Evolutionary conservation across 1,140 invertebrate species (phyloP).

Genomic region (Cydia pomonella): DNA sequence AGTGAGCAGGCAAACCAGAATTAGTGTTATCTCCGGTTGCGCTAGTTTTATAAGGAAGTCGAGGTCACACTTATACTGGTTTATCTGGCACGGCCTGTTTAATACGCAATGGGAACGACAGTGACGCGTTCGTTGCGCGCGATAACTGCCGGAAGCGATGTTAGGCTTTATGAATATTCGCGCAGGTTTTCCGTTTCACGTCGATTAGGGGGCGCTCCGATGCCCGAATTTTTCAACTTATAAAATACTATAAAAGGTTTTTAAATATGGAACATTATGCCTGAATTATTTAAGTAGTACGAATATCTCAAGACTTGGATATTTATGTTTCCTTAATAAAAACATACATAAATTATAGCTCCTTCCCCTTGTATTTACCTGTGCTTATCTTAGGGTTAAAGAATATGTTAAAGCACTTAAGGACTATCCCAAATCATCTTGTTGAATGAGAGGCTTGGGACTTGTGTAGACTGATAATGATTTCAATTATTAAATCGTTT

Average conservation of each 20-base stretch:
- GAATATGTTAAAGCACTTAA: no score
- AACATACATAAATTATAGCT: no score
- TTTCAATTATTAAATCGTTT: no score
- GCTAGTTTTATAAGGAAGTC: neutral
- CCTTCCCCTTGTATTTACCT: no score
- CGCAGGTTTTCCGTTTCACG: conserved; percentile 39
- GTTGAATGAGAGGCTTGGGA: no score
- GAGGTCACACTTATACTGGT: neutral
- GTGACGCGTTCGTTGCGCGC: conserved; percentile 40
- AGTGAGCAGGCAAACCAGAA: neutral
- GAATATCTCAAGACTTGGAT: neutral
- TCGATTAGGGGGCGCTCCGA: conserved; percentile 44
- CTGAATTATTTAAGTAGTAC: neutral
- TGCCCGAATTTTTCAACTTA: conserved; percentile 36
- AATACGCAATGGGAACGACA: conserved; percentile 33
- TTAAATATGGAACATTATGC: neutral
- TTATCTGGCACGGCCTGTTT: neutral
- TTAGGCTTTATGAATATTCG: conserved; percentile 50
- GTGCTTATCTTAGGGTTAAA: no score
- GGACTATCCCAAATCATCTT: no score
- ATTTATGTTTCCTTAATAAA: no score
- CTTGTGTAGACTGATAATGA: no score
- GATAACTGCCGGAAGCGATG: conserved; percentile 49
- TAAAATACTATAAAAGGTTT: neutral
- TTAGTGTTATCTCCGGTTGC: neutral